Evolutionary conservation across 2,888 invertebrate species (phyloP), one percentile per base, ranked within the genome.

Genomic region (Cyclophora punctaria): DNA sequence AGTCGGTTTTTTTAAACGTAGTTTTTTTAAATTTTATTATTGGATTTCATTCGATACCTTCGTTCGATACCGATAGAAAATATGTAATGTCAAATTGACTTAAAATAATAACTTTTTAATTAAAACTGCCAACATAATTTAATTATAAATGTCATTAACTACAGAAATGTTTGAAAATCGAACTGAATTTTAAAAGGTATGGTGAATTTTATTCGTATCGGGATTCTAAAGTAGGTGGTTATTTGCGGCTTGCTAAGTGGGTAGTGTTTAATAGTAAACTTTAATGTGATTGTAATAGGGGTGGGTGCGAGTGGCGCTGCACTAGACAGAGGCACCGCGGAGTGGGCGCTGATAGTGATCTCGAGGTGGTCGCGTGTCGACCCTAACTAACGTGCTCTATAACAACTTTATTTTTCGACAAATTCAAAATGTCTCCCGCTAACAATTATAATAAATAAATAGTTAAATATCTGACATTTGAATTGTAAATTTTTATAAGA

Each of bases 391-490:
- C 62, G 61, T 58, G 67, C 62, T 69, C 70, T 69, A 69, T 76
- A 80, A 84, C 83, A 80, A 83, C 83, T 83, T 78, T 79, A 84
- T 84, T 79, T 76, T 80, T 80, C 72, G 72, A 74, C 74, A 73
- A 75, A 74, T 70, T 67, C 66, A 70, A 75, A 71, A 73, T 68
- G 71, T 72, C 69, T 68, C 67, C 66, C 62, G 62, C 64, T 66
- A 65, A 71, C 37, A 37, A 37, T 37, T 37, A 68, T 70, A 69
- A 71, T 73, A 71, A 75, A 77, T 78, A 78, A 78, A 73, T 73
- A 67, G 65, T 65, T 62, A 37, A 37, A 37, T 37, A 37, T 37
- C 37, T 37, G 5, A 43, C 2, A 44, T 44, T 44, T 44, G 44
- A 75, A 75, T 67, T 66, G 69, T 67, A 64, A 71, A 80, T 81